Conservation (phyloP, 1,140 invertebrate species). For the Hylyphantes graminicola region DNA sequence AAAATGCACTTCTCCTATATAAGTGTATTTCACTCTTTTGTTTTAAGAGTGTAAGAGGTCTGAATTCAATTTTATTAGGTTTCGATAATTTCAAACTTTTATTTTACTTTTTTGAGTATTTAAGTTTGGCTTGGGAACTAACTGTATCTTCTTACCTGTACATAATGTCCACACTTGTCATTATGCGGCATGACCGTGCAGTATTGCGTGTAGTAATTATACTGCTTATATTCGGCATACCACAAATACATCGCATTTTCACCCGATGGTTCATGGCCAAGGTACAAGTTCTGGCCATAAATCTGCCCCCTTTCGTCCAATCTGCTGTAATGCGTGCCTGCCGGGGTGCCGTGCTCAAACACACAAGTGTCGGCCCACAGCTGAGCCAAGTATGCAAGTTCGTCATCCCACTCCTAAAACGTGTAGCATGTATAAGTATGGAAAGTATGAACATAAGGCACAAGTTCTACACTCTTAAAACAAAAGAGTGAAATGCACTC, state of each 20-base stretch:
- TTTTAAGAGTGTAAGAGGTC: too few relatives aligned
- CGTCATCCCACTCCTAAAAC: slow-evolving; percentile 37
- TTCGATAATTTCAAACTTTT: too few relatives aligned
- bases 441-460: too few relatives aligned
- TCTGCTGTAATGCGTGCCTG: background rate
- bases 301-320: background rate
- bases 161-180: slow-evolving; percentile 6
- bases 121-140: too few relatives aligned
- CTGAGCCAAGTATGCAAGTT: slow-evolving; percentile 30
- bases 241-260: background rate
- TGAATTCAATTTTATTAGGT: too few relatives aligned
- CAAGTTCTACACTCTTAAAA: too few relatives aligned
- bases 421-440: too few relatives aligned
- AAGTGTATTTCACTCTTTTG: too few relatives aligned
- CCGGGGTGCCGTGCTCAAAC: slow-evolving; percentile 17
- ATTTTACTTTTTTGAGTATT: too few relatives aligned
- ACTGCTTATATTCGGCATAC: slow-evolving; percentile 23
- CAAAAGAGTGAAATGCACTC: too few relatives aligned
- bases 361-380: slow-evolving; percentile 10
- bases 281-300: slow-evolving; percentile 30
- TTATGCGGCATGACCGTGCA: background rate
- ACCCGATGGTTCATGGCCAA: slow-evolving; percentile 2
- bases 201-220: background rate
- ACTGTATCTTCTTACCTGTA: slow-evolving; percentile 1
- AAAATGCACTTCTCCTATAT: too few relatives aligned